Conservation (phyloP, 92 coral and sea anemone species). For the Bergia puertoricense region DNA sequence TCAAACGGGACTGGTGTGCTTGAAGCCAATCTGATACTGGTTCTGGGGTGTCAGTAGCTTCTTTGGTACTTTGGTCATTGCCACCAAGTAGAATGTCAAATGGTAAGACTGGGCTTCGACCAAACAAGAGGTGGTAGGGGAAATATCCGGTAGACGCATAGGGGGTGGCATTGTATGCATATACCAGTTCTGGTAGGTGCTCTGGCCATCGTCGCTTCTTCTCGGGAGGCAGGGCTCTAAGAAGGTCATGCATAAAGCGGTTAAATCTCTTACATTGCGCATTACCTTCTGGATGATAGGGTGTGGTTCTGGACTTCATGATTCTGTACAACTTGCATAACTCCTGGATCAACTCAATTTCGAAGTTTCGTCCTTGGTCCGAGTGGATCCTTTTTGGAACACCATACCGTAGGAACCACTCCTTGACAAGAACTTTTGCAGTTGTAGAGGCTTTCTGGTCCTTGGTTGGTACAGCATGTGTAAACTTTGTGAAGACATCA, state of each 20-base stretch:
- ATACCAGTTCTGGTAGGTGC: no score
- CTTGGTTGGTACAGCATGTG: constrained; percentile 62
- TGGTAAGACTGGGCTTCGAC: constrained; percentile 56
- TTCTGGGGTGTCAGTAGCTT: not conserved
- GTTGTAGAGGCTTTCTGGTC: constrained; percentile 61
- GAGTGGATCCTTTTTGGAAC: constrained; percentile 56
- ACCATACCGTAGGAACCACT: constrained; percentile 68
- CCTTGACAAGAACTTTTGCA: constrained; percentile 57
- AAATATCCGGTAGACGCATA: constrained; percentile 69
- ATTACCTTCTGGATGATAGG: constrained; percentile 66
- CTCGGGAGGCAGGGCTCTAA: constrained; percentile 40
- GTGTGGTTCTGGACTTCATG: constrained; percentile 64
- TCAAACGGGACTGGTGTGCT: constrained; percentile 48
- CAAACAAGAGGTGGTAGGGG: no score
- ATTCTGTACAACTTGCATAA: constrained; percentile 58
- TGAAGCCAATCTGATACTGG: constrained; percentile 43
- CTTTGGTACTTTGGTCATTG: no score
- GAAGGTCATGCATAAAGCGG: constrained; percentile 68
- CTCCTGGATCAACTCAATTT: constrained; percentile 58
- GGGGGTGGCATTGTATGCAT: constrained; percentile 72
- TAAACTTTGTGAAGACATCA: constrained; percentile 62
- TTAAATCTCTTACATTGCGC: constrained; percentile 59
- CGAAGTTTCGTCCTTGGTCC: constrained; percentile 68
- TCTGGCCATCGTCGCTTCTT: constrained; percentile 72
- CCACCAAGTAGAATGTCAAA: constrained; percentile 56